Percentiles rank a stretch among this genome's conserved stretches.
These are phyloP conservation scores for Sinodicranocentrus sp. DNA, from an alignment of 2,888 invertebrate species.

Conservation along the genomic window DNA sequence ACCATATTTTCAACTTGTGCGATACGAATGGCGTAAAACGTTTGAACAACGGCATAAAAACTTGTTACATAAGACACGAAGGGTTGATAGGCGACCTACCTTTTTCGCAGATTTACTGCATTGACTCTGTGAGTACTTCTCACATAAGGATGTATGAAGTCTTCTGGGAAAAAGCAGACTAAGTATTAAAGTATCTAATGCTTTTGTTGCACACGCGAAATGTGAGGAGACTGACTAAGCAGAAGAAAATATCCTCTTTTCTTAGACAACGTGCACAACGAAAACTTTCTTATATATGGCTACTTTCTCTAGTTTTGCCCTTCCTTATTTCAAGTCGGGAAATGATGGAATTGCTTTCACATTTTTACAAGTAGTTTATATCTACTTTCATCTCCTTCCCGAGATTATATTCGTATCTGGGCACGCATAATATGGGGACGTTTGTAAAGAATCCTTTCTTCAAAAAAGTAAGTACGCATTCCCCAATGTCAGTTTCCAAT, in stretches of 20 bases:
- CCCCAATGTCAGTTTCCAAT: conserved; percentile 60
- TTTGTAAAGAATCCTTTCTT: conserved; percentile 1
- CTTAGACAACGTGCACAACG: neutral
- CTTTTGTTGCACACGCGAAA: neutral
- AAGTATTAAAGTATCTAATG: neutral
- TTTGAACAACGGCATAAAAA: too few species aligned
- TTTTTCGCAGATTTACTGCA: conserved; percentile 3
- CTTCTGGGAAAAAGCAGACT: neutral
- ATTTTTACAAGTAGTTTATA: conserved; percentile 10
- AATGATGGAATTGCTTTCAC: conserved; percentile 48
- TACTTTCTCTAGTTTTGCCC: too few species aligned
- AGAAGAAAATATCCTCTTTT: too few species aligned
- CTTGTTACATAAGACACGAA: neutral
- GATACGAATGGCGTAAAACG: too few species aligned
- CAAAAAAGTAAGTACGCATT: conserved; percentile 25
- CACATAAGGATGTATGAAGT: neutral
- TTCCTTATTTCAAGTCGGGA: conserved; percentile 11
- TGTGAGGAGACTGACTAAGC: too few species aligned
- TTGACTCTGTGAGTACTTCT: too few species aligned
- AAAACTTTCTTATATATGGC: conserved; percentile 33
- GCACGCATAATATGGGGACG: conserved; percentile 16
- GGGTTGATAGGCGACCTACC: conserved; percentile 4
- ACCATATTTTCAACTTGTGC: neutral
- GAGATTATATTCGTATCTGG: neutral
- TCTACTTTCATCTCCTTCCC: conserved; percentile 17